phyloP scores from a whole-genome alignment of 2,888 invertebrate species.

The Autographa pulchrina region DNA sequence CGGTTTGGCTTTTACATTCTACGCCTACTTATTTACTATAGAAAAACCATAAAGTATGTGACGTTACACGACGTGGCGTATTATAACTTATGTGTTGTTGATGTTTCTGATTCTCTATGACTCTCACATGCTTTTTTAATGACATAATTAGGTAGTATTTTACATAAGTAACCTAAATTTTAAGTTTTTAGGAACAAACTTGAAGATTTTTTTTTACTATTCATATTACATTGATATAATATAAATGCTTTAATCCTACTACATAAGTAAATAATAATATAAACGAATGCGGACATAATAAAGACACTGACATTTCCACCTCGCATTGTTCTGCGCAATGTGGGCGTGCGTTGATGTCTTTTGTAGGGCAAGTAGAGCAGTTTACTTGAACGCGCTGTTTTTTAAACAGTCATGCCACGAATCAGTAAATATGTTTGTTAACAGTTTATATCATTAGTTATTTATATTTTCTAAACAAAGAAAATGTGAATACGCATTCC shows the following conservation, averaged over 20 bases:
- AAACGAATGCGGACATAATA: constrained; percentile 2
- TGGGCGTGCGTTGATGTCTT: constrained; percentile 83
- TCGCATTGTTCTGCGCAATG: constrained; percentile 26
- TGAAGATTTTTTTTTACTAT: too few species aligned
- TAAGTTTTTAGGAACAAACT: too few species aligned
- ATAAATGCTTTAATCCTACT: neutral
- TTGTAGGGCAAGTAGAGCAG: constrained; percentile 65
- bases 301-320: constrained; percentile 37
- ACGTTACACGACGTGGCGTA: neutral
- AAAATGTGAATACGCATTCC: neutral
- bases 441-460: neutral
- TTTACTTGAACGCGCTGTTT: constrained; percentile 22
- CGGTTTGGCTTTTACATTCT: constrained; percentile 1
- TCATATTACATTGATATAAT: neutral
- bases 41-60: neutral
- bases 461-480: neutral
- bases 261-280: constrained; percentile 13
- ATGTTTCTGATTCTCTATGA: too few species aligned
- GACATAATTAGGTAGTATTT: too few species aligned
- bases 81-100: too few species aligned
- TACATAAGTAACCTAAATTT: too few species aligned
- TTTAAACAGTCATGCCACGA: constrained; percentile 13
- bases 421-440: neutral
- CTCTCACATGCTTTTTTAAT: too few species aligned
- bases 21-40: neutral